Evolutionary conservation across 37 sponge, comb jelly and placozoan genomes (phyloP), one percentile per base, ranked within the genome.

Genomic region (Amphimedon queenslandica): DNA sequence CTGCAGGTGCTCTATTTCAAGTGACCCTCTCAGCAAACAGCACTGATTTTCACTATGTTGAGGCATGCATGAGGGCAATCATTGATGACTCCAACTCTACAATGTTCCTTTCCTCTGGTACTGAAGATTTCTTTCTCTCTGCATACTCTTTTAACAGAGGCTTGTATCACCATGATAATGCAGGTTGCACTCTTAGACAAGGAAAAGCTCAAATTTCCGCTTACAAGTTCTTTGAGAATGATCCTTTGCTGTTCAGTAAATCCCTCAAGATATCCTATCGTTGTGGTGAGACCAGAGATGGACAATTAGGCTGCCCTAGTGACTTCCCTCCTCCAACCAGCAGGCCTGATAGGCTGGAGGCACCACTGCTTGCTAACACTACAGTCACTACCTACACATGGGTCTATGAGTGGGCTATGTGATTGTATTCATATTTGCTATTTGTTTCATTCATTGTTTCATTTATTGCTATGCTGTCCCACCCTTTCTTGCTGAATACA

Each of bases 121-220:
- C n/a, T n/a, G n/a, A n/a, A n/a, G n/a, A n/a, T n/a, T n/a, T n/a
- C n/a, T 90, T 90, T 42, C 80, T 90, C 21, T 90, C 90, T 24
- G 90, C 86, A 2, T 90, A 80, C 90, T 90, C 84, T 58, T 90
- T 80, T 69, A 77, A 84, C 69, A 42, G 37, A 0, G 90, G 81
- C 1, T 5, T 77, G 0, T 84, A 72, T 42, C 90, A 90, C 66
- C 3, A 32, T 35, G 81, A 90, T 47, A 74, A 90, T 29, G 41
- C 90, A 0, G 90, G 90, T 1, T 64, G 80, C n/a, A 90, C 90
- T 0, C 60, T 2, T 35, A 66, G 67, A n/a, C 70, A 51, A 2
- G 36, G 23, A 20, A 23, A 37, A 36, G 82, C 78, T 4, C 53
- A 66, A 16, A 75, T 90, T 77, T 79, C 81, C 3, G 86, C 86